Evolutionary conservation across 2,888 invertebrate genomes (phyloP).

Genomic region (Plemyria rubiginata): DNA sequence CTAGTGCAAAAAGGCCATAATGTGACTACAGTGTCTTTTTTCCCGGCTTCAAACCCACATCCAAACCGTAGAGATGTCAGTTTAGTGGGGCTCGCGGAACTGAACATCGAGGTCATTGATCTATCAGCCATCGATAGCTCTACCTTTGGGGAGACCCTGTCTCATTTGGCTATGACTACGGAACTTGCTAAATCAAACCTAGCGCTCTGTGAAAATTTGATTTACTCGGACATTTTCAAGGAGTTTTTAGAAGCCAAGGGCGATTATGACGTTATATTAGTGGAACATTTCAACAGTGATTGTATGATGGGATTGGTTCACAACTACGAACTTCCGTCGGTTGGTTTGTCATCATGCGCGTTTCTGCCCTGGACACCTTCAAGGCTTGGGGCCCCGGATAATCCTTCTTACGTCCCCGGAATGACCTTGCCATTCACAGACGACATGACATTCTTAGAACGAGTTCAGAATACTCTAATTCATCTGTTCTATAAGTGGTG

Average conservation of each 20-base stretch:
- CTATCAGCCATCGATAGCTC: conserved; percentile 48
- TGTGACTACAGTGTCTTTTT: conserved; percentile 77
- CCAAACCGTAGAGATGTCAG: conserved; percentile 59
- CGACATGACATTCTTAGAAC: conserved; percentile 68
- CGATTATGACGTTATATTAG: conserved; percentile 76
- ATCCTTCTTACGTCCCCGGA: conserved; percentile 68
- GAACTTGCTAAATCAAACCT: conserved; percentile 49
- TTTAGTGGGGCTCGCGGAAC: conserved; percentile 46
- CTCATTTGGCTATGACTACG: conserved; percentile 44
- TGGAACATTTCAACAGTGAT: conserved; percentile 79
- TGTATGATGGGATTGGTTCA: conserved; percentile 75
- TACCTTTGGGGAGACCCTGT: conserved; percentile 43
- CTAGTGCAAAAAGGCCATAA: conserved; percentile 71
- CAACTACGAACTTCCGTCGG: conserved; percentile 66
- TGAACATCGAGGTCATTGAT: conserved; percentile 56
- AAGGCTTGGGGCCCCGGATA: conserved; percentile 67
- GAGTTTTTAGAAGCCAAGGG: conserved; percentile 57
- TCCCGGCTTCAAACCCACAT: conserved; percentile 53
- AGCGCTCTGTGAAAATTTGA: conserved; percentile 52
- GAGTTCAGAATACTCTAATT: conserved; percentile 70
- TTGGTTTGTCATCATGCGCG: conserved; percentile 68
- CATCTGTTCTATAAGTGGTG: conserved; percentile 47
- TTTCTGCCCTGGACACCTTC: conserved; percentile 67
- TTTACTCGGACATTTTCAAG: conserved; percentile 55
- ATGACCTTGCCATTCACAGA: conserved; percentile 55